A percentile compares a stretch with the other conserved stretches of the same genome.
These are phyloP conservation scores for Nephrotoma guestfalica DNA, from an alignment of 2,888 invertebrate genomes.

Conservation along the genomic window DNA sequence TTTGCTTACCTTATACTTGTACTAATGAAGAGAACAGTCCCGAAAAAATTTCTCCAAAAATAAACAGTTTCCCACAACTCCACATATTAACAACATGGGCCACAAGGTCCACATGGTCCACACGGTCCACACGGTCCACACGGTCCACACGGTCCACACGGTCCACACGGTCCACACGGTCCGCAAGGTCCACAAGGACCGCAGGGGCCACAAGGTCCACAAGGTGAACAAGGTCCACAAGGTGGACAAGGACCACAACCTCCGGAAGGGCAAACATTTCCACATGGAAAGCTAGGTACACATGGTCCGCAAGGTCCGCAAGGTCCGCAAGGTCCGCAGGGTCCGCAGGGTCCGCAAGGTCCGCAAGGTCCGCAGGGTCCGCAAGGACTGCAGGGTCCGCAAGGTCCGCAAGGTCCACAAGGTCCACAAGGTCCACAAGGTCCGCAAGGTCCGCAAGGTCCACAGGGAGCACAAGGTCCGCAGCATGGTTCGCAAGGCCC, in stretches of 20 bases:
- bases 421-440: slow-evolving; percentile 7
- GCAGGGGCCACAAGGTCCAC: slow-evolving; percentile 16
- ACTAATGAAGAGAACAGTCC: neutral
- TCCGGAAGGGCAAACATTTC: slow-evolving; percentile 9
- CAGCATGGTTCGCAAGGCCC: slow-evolving; percentile 17
- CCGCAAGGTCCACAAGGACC: slow-evolving; percentile 8
- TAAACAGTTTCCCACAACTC: neutral
- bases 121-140: slow-evolving; percentile 9
- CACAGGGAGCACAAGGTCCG: slow-evolving; percentile 10
- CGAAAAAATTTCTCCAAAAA: neutral
- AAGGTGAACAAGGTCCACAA: slow-evolving; percentile 14
- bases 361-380: slow-evolving; percentile 6
- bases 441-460: neutral
- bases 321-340: slow-evolving; percentile 15
- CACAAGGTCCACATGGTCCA: slow-evolving; percentile 16
- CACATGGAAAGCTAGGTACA: slow-evolving; percentile 13
- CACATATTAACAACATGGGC: slow-evolving; percentile 13
- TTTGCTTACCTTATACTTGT: slow-evolving; percentile 2
- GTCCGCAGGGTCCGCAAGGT: slow-evolving; percentile 14
- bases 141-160: slow-evolving; percentile 16
- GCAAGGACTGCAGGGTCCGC: slow-evolving; percentile 16
- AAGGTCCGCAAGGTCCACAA: slow-evolving; percentile 12
- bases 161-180: slow-evolving; percentile 13
- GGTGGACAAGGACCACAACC: slow-evolving; percentile 15
- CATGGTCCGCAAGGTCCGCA: slow-evolving; percentile 3